These are phyloP conservation scores for Notodonta dromedarius DNA, from an alignment of 2,888 invertebrate species.

Conservation along the genomic window DNA sequence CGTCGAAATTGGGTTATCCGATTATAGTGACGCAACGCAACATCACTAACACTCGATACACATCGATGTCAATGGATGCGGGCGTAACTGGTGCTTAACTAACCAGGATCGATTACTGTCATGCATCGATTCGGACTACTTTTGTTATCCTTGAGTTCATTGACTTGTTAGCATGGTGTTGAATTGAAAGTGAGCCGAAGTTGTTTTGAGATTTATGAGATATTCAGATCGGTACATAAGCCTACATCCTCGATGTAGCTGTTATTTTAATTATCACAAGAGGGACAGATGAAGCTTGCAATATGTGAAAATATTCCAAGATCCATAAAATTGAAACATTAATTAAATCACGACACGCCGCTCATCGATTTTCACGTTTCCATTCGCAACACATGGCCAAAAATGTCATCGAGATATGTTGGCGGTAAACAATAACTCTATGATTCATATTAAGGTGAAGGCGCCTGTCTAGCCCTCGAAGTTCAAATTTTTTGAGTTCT, in stretches of 20 bases:
- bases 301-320: too few relatives aligned
- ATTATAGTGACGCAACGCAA: conserved; percentile 63
- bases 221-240: too few relatives aligned
- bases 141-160: conserved; percentile 35
- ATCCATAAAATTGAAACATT: too few relatives aligned
- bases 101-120: conserved; percentile 48
- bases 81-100: conserved; percentile 49
- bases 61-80: conserved; percentile 63
- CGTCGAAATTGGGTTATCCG: conserved; percentile 60
- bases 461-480: too few relatives aligned
- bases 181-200: conserved; percentile 1
- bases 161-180: conserved; percentile 23
- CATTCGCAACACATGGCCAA: conserved; percentile 29
- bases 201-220: too few relatives aligned
- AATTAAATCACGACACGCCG: neutral
- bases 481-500: too few relatives aligned
- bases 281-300: too few relatives aligned
- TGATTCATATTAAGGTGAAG: conserved; percentile 67
- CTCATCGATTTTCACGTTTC: neutral
- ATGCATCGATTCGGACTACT: conserved; percentile 37
- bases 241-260: too few relatives aligned
- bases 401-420: conserved; percentile 53
- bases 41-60: conserved; percentile 50
- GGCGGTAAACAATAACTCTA: conserved; percentile 59
- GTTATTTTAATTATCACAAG: too few relatives aligned